These are phyloP conservation scores for Meriones psammophilus DNA, from an alignment of 2,797 vertebrate species.

Conservation along the genomic window DNA sequence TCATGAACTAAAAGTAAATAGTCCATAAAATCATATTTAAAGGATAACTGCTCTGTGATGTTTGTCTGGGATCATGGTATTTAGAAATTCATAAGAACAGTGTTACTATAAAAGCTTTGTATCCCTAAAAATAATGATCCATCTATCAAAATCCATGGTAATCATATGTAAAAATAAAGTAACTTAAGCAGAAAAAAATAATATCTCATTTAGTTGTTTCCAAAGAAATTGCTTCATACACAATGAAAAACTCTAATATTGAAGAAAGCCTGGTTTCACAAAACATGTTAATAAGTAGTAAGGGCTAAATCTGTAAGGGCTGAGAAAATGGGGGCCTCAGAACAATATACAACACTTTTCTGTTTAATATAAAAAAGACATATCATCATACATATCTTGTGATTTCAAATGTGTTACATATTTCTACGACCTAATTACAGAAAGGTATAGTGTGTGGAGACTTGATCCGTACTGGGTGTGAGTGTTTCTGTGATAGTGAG, in stretches of 20 bases:
- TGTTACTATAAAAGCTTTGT: not conserved
- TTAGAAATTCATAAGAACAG: conserved; percentile 11
- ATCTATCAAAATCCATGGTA: conserved; percentile 21
- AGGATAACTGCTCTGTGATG: not conserved
- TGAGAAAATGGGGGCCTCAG: not conserved
- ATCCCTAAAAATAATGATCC: not conserved
- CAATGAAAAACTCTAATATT: not conserved
- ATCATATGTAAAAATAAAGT: not conserved
- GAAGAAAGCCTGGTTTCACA: not conserved
- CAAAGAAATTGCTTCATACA: not conserved
- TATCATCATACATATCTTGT: not conserved
- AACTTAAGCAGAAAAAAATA: not conserved
- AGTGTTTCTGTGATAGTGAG: not conserved
- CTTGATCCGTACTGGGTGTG: not conserved
- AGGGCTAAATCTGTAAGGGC: not conserved
- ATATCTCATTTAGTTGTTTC: conserved; percentile 38
- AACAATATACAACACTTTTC: not conserved
- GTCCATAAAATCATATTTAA: not conserved
- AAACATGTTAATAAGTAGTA: conserved; percentile 7
- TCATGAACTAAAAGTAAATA: not conserved
- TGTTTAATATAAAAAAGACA: not conserved
- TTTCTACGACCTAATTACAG: not conserved
- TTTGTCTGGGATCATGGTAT: not conserved
- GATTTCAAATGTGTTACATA: not conserved
- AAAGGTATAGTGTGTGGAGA: not conserved